Evolutionary conservation across 2,888 invertebrate species (phyloP).

Genomic region (Mellilla xanthometata): DNA sequence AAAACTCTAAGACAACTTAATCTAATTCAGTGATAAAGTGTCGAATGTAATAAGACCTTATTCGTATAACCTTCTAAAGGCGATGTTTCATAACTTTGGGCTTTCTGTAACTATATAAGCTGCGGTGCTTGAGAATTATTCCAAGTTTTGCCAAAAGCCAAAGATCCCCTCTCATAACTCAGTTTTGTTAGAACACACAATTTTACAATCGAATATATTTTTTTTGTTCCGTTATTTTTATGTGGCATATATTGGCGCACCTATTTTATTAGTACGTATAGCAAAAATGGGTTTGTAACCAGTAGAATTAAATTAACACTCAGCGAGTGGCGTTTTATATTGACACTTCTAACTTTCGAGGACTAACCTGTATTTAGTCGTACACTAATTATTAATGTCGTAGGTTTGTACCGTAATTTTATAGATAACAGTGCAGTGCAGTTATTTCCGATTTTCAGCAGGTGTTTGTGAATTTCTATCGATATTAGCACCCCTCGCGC

Average conservation of each 20-base stretch:
- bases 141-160: too few species aligned
- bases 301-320: constrained; percentile 32
- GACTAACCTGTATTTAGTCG: constrained; percentile 40
- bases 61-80: too few species aligned
- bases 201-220: constrained; percentile 27
- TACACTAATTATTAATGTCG: constrained; percentile 48
- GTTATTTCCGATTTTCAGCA: constrained; percentile 33
- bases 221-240: constrained; percentile 37
- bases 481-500: constrained; percentile 26
- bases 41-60: too few species aligned
- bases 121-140: too few species aligned
- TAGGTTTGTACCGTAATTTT: constrained; percentile 44
- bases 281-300: constrained; percentile 42
- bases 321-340: constrained; percentile 48
- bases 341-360: constrained; percentile 41
- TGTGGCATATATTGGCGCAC: constrained; percentile 50
- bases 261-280: constrained; percentile 44
- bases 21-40: too few species aligned
- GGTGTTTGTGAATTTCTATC: constrained; percentile 37
- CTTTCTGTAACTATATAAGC: too few species aligned
- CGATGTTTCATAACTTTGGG: too few species aligned
- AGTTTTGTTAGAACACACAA: constrained; percentile 7
- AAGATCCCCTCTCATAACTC: too few species aligned
- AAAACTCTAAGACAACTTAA: too few species aligned
- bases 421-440: constrained; percentile 54